Base-by-base conservation (phyloP, 2,113 vertebrate genomes). In the Hirundichthys speculiger region DNA sequence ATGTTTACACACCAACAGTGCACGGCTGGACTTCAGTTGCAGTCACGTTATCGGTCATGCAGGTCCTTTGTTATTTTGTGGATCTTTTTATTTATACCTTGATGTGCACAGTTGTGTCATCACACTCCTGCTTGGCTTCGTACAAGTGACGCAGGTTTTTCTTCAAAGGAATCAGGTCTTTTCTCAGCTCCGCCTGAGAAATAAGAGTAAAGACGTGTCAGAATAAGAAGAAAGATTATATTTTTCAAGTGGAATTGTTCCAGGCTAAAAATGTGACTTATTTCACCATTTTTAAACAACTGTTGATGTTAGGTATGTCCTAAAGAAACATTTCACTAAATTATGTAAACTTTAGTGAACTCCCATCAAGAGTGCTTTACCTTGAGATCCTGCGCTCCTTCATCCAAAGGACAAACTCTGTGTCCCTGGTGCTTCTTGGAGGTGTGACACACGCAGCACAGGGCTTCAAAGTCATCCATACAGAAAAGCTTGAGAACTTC, bases 401-500 rank as follows among this genome's bases (percentile, higher is more conserved):
- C 93, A 0, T 93, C 92, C 50, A 93, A 14, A 0, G 92, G 93
- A 66, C 89, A 90, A 34, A 94, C 75, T n/a, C 50, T 3, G 61
- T 94, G 93, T 14, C 90, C 92, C 13, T 86, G 85, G 52, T 94
- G 93, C 65, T 90, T 93, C 74, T 88, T 92, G 41, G 93, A 93
- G 0, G 90, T 91, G 65, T 92, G 91, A 78, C 93, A 94, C 49
- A 94, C 86, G 34, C 90, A 91, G 76, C 93, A 94, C 52, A 94
- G 81, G 27, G 82, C 85, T 63, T 93, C 91, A 16, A 75, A 72
- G 43, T 94, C 93, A 21, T 91, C 75, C 50, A 86, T 76, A 63
- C 93, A 94, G 86, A 91, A 94, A 48, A 94, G 90, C 69, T 93
- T 93, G 40, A 92, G 75, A 10, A 80, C 51, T 69, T 94, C 93